Evolutionary conservation across 2,113 vertebrate species (phyloP).

Genomic region (Notechis scutatus): DNA sequence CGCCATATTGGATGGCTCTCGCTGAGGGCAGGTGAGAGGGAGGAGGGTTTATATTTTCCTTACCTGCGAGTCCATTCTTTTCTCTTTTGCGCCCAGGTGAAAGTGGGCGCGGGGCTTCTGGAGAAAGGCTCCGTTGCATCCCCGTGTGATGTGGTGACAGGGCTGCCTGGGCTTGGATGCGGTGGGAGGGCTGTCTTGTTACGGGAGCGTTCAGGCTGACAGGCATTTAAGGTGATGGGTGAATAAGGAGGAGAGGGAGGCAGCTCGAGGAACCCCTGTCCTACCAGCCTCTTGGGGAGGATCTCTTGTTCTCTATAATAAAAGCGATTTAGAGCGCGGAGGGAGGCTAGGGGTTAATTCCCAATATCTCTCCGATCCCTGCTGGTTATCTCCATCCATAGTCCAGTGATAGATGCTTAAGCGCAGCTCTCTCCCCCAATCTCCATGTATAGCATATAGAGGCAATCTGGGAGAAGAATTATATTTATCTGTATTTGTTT

Average conservation of each 20-base stretch:
- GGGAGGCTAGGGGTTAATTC: background rate
- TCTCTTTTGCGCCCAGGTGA: background rate
- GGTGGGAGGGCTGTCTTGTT: background rate
- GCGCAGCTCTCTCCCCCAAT: rapidly evolving
- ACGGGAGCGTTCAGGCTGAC: background rate
- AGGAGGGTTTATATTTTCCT: background rate
- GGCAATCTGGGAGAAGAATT: background rate
- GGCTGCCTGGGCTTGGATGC: background rate
- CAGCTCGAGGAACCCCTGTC: background rate
- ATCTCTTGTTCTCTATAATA: background rate
- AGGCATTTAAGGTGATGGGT: background rate
- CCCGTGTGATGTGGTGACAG: background rate
- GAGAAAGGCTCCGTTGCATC: background rate
- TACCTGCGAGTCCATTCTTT: background rate
- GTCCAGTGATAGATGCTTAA: background rate
- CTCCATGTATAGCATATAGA: background rate
- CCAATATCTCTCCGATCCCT: background rate
- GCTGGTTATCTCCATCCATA: background rate
- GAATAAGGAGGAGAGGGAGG: background rate
- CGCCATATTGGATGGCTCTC: constrained; percentile 44
- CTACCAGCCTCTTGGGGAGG: background rate
- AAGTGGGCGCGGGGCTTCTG: background rate
- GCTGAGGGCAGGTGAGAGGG: constrained; percentile 30
- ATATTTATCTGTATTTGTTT: background rate
- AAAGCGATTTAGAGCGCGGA: background rate